Conservation (phyloP, 2,113 vertebrate genomes). For the Fulmarus glacialis region DNA sequence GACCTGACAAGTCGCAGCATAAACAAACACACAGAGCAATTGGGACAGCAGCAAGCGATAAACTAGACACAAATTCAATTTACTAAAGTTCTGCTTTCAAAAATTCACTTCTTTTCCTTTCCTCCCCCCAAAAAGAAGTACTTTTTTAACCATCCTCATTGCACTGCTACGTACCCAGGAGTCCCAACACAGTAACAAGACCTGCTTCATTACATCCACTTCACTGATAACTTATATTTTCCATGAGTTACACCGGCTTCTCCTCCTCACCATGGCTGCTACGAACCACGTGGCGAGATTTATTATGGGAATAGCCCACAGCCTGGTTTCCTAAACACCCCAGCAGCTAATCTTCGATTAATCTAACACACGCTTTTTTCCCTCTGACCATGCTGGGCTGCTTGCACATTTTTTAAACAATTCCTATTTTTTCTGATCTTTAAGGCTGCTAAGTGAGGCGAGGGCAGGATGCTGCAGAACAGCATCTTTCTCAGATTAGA, state of each 20-base stretch:
- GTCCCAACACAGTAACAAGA: not conserved
- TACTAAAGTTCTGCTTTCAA: not conserved
- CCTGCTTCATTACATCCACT: not conserved
- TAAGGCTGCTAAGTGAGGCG: not conserved
- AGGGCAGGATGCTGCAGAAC: not conserved
- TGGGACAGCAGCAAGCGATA: not conserved
- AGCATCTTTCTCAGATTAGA: not conserved
- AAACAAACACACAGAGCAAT: not conserved
- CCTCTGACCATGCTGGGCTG: not conserved
- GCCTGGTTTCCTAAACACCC: not conserved
- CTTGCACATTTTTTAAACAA: not conserved
- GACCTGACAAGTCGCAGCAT: not conserved
- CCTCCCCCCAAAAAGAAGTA: rapidly evolving
- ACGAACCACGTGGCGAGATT: conserved; percentile 3
- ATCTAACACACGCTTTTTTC: not conserved
- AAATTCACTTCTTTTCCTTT: not conserved
- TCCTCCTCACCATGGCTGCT: not conserved
- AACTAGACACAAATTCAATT: not conserved
- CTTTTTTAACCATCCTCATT: not conserved
- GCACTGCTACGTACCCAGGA: not conserved
- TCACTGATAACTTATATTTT: not conserved
- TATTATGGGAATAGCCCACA: not conserved
- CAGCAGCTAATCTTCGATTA: not conserved
- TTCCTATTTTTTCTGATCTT: not conserved
- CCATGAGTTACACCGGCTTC: not conserved